Base-by-base conservation (phyloP, 2,888 invertebrate species). In the Aspidapion aeneum region DNA sequence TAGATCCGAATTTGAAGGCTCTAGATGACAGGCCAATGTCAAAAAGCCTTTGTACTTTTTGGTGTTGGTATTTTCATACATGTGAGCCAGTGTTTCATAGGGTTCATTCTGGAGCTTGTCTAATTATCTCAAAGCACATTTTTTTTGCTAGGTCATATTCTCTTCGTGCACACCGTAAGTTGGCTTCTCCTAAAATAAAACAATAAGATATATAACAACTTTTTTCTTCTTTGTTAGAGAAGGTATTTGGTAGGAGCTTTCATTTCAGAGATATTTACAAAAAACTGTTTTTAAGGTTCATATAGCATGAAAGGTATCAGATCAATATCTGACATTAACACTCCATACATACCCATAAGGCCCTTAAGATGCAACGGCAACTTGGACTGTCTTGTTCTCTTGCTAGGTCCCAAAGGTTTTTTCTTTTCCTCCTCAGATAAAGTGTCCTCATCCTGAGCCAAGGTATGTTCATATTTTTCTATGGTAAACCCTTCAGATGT, bases 71-170 rank as follows among this genome's bases (percentile, higher is more conserved):
- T 84, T 86, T 77, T 97, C 96, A 78, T 95, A 94, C 68, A 96
- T 88, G 82, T 94, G 91, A 1, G 94, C 90, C 58, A 98, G 78
- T 0, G 96, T 94, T 74, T 94, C 89, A 77, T 93, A 97, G 0
- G 97, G 96, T 75, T 96, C 95, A 48, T 91, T 90, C 87, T 0
- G 96, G 96, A 57, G 90, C 88, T 80, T 92, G 91, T 74, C 95
- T 86, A 69, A 98, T 95, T 48, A 97, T 90, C 82, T 97, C 96
- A 79, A 93, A 87, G 75, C 97, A 97, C 85, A 96, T 93, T 76
- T 90, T 89, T 69, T 94, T 90, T 0, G 96, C 96, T 63, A 90
- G 87, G 70, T 93, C 89, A 66, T 84, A 83, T 69, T 96, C 91
- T 1, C 96, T 94, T 68, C 91, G n/a, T 0, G 91, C 96, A 82